Base-by-base conservation (phyloP, 2,113 vertebrate species). In the Vombatus ursinus region DNA sequence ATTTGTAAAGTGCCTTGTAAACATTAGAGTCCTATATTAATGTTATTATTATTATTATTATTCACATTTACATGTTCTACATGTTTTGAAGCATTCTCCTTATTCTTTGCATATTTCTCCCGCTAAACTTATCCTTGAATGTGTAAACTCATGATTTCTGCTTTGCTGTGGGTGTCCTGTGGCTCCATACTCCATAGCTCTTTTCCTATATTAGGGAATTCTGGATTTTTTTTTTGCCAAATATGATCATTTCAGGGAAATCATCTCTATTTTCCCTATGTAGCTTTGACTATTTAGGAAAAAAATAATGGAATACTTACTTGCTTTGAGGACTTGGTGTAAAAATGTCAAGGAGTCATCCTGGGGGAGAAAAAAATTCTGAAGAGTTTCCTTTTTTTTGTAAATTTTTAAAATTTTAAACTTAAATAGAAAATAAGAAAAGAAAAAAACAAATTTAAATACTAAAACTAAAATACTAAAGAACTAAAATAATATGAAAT, bases 311-410 rank as follows among this genome's bases (percentile, higher is more conserved):
- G 84, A 89, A 94, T 37, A 28, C 31, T 26, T 77, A 8, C 9
- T 95, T 90, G 50, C 47, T 90, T 47, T 50, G 92, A 49, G 23
- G 28, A 53, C 23, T 91, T 91, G 50, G 93, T 91, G 57, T 93
- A 77, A 92, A 53, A 92, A 77, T 90, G 6, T 31, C n/a, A 84
- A 16, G n/a, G 22, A 49, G 9, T 37, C 90, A 91, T 22, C 52
- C 37, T 44, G n/a, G 19, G n/a, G 37, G 0, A 44, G n/a, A 44
- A 84, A 84, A 84, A 44, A 84, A n/a, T 77, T 52, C 16, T 19
- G 14, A 52, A 52, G 51, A 52, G 51, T 16, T 16, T 52, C 48
- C 48, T 52, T 16, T 52, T 52, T 52, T 52, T 52, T 52, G 8
- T 11, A 51, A 51, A 51, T 51, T 11, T 12, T 51, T 11, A 12